Evolutionary conservation across 2,113 vertebrate genomes (phyloP).

Genomic region (Lates calcarifer): DNA sequence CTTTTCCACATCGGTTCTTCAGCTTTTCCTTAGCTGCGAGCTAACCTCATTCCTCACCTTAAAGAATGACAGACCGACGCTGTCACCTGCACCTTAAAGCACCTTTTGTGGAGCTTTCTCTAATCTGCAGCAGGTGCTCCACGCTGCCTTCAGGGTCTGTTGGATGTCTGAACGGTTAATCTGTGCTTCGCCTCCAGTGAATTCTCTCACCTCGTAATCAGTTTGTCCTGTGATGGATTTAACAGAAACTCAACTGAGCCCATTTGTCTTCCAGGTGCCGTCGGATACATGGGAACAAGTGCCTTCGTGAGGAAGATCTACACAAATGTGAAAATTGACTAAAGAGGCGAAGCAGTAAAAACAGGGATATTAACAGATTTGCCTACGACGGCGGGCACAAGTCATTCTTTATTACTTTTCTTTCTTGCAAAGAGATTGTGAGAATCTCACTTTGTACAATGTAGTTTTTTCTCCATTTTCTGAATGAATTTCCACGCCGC

Average conservation of each 20-base stretch:
- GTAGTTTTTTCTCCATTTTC: constrained; percentile 90
- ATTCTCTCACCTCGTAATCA: constrained; percentile 1
- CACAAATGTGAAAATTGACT: constrained; percentile 99
- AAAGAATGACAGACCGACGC: constrained; percentile 17
- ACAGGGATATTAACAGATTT: constrained; percentile 88
- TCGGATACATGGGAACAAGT: constrained; percentile 99
- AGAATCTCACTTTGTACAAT: constrained; percentile 94
- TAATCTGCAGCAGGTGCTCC: neutral
- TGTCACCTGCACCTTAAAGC: constrained; percentile 22
- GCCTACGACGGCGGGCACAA: constrained; percentile 91
- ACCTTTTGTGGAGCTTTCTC: neutral
- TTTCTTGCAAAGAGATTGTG: constrained; percentile 92
- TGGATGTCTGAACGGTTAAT: neutral
- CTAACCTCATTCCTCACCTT: constrained; percentile 43
- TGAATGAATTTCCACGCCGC: constrained; percentile 89
- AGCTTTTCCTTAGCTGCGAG: constrained; percentile 6
- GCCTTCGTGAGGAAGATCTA: constrained; percentile 99
- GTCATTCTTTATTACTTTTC: constrained; percentile 83
- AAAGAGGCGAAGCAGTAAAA: constrained; percentile 82
- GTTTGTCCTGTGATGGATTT: constrained; percentile 27
- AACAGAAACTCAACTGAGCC: neutral
- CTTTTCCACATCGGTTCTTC: neutral
- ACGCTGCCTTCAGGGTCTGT: constrained; percentile 2
- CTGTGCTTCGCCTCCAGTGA: constrained; percentile 7
- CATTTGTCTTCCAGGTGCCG: constrained; percentile 88